These are phyloP conservation scores for Planiliza haematocheilus DNA, from an alignment of 2,113 vertebrate species.

Conservation along the genomic window DNA sequence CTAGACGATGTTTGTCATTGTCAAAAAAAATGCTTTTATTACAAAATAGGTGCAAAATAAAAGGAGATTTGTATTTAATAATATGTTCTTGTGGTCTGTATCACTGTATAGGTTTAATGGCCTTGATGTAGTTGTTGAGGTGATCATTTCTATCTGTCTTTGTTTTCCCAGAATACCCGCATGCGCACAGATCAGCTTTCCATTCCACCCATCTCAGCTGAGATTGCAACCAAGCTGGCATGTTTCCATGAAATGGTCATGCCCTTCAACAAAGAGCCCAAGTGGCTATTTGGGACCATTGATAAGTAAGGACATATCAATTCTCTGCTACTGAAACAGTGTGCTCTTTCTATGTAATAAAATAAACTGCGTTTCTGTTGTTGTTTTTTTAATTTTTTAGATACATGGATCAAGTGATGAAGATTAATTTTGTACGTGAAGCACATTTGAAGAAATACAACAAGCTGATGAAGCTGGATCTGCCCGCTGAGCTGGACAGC, in stretches of 20 bases:
- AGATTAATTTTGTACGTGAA: constrained; percentile 84
- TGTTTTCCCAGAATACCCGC: constrained; percentile 83
- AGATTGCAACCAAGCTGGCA: constrained; percentile 90
- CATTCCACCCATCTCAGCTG: constrained; percentile 84
- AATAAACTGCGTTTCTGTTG: not conserved
- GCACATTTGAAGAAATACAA: constrained; percentile 85
- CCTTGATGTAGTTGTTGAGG: not conserved
- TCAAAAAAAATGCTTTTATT: too few relatives aligned
- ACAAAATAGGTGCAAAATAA: not conserved
- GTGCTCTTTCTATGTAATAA: not conserved
- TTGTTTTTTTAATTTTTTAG: constrained; percentile 69
- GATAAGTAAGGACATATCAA: constrained; percentile 78
- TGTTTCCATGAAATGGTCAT: constrained; percentile 94
- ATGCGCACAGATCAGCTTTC: constrained; percentile 87
- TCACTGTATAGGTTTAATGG: not conserved
- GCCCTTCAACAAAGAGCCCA: constrained; percentile 97
- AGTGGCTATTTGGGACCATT: constrained; percentile 94
- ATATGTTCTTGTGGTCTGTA: too few relatives aligned
- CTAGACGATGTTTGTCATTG: not conserved
- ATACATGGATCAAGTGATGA: constrained; percentile 91
- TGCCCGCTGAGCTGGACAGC: constrained; percentile 87
- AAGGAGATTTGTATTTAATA: too few relatives aligned
- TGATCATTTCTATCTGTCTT: not conserved
- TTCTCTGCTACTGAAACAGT: not conserved
- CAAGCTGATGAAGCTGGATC: constrained; percentile 84